phyloP scores from a whole-genome alignment of 92 coral and sea anemone genomes.

The Porites rus region DNA sequence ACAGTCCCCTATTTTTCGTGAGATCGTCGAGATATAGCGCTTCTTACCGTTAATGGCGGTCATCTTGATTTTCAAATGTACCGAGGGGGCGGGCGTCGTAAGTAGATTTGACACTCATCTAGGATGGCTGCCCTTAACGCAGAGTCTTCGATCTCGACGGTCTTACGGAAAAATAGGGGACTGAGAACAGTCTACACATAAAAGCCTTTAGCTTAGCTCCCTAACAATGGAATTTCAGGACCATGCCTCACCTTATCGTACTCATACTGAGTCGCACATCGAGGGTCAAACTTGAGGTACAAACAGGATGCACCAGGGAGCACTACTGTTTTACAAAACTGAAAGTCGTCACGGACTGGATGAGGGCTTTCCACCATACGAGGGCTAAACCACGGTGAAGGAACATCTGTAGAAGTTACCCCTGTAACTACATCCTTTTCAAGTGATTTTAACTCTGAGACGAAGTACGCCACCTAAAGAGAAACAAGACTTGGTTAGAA shows the following conservation, averaged over 20 bases:
- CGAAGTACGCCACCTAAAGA: conserved; percentile 72
- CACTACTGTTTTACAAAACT: conserved; percentile 72
- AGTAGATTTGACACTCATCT: too few relatives aligned
- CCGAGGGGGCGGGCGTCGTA: too few relatives aligned
- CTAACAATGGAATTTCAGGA: not conserved
- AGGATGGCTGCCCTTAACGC: too few relatives aligned
- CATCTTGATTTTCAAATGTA: too few relatives aligned
- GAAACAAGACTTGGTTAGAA: not conserved
- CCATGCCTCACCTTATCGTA: conserved; percentile 87
- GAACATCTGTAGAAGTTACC: conserved; percentile 54
- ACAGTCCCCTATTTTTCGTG: too few relatives aligned
- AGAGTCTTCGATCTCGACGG: too few relatives aligned
- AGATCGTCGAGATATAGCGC: too few relatives aligned
- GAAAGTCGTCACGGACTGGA: conserved; percentile 91
- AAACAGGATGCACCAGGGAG: conserved; percentile 80
- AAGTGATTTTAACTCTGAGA: conserved; percentile 58
- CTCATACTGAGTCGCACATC: conserved; percentile 96
- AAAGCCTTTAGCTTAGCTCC: not conserved
- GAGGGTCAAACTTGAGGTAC: conserved; percentile 86
- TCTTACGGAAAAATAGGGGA: too few relatives aligned
- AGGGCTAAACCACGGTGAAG: conserved; percentile 83
- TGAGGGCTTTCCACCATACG: conserved; percentile 88
- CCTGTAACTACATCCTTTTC: conserved; percentile 25
- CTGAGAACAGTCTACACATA: too few relatives aligned
- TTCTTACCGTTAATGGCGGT: too few relatives aligned